Conservation (phyloP, 1,140 invertebrate genomes). For the Lasioglossum baleicum region DNA sequence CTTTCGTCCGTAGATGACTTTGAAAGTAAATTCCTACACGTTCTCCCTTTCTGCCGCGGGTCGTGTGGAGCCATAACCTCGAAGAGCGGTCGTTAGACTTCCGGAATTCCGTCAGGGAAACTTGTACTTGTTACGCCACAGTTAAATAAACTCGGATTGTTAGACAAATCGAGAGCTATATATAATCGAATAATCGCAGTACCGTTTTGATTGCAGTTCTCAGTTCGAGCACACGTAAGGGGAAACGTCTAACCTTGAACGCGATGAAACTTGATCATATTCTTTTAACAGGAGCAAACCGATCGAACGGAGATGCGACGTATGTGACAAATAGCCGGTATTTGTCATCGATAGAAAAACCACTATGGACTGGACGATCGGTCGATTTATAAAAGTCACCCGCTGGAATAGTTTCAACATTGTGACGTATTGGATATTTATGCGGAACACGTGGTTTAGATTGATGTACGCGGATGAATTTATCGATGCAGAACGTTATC, state of each 20-base stretch:
- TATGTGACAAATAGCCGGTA: conserved; percentile 8
- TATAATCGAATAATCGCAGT: background rate
- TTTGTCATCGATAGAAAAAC: conserved; percentile 34
- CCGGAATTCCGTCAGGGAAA: background rate
- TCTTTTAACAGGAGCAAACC: conserved; percentile 7
- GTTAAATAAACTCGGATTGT: conserved; percentile 1
- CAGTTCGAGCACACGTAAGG: too few relatives aligned
- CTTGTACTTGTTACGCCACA: background rate
- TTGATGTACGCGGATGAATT: background rate
- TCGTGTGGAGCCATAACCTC: background rate
- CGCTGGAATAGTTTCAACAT: background rate
- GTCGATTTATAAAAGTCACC: conserved; percentile 10
- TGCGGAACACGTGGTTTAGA: background rate
- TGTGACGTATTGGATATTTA: background rate
- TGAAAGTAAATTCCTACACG: background rate
- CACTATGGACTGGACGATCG: background rate
- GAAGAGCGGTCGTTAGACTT: background rate
- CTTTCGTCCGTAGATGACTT: background rate
- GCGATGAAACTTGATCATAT: conserved; percentile 12
- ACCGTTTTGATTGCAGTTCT: too few relatives aligned
- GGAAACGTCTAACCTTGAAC: background rate
- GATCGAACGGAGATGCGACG: background rate
- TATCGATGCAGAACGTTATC: background rate
- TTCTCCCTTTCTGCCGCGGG: background rate
- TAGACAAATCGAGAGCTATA: background rate